Evolutionary conservation across 2,888 invertebrate species (phyloP).

Genomic region (Lumbricus terrestris): DNA sequence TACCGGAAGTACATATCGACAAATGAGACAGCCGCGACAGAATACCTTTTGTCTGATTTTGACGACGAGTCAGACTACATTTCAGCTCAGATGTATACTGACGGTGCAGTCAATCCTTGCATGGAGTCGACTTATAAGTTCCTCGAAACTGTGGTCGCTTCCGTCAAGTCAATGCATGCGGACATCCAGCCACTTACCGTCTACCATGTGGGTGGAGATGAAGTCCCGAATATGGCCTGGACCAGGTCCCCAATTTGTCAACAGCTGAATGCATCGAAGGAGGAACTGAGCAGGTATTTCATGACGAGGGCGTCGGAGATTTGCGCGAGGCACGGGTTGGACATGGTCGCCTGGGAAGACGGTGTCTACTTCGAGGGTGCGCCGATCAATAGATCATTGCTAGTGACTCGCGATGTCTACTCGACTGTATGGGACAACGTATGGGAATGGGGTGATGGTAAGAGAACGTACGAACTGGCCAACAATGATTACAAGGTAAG

Average conservation of each 20-base stretch:
- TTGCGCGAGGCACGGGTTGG: slow-evolving; percentile 33
- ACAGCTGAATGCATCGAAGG: slow-evolving; percentile 4
- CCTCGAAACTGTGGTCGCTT: slow-evolving; percentile 42
- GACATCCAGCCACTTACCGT: slow-evolving; percentile 41
- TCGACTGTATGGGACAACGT: slow-evolving; percentile 53
- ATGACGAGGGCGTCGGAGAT: slow-evolving; percentile 42
- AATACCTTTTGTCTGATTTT: slow-evolving; percentile 34
- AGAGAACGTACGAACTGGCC: slow-evolving; percentile 48
- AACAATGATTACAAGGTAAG: slow-evolving; percentile 51
- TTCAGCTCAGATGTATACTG: slow-evolving; percentile 8
- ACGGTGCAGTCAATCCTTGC: slow-evolving; percentile 26
- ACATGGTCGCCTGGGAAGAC: slow-evolving; percentile 49
- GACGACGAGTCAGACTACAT: slow-evolving; percentile 16
- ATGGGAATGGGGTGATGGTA: slow-evolving; percentile 52
- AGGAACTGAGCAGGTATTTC: slow-evolving; percentile 47
- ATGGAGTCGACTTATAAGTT: slow-evolving; percentile 38
- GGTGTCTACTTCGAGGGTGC: slow-evolving; percentile 37
- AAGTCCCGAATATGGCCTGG: slow-evolving; percentile 35
- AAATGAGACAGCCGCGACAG: slow-evolving; percentile 12
- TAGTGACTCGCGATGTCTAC: slow-evolving; percentile 40
- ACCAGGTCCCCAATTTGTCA: neutral
- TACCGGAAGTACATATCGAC: slow-evolving; percentile 16
- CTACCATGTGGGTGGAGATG: slow-evolving; percentile 55
- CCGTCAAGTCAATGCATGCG: slow-evolving; percentile 41
- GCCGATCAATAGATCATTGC: slow-evolving; percentile 16